Evolutionary conservation across 2,797 vertebrate species (phyloP), one percentile per base, ranked within the genome.

Genomic region (Arrhamphus sclerolepis): DNA sequence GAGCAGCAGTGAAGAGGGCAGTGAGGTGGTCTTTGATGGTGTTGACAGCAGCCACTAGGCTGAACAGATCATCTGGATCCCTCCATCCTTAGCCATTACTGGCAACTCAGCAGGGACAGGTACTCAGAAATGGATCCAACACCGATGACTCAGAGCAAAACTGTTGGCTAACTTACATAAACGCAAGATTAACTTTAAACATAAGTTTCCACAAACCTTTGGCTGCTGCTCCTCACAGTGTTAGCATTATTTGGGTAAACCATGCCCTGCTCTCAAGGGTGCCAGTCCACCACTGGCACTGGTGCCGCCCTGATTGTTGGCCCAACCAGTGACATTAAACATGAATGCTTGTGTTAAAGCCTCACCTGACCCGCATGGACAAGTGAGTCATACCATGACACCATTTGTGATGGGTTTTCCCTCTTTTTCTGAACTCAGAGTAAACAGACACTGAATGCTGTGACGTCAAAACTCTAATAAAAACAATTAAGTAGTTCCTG

Each of bases 241-340:
- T 41, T 31, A 42, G 24, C 46, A 57, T 1, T 40, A 22, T 16
- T 17, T 17, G 5, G 7, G 21, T 4, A 24, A 17, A 41, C 14
- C 9, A 5, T 24, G 16, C 8, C 47, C 19, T 92, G 90, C 60
- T 3, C 62, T n/a, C 82, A 81, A 22, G 88, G 85, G 24, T 92
- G 90, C 76, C 87, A 91, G 67, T 85, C 87, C 58, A 85, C 91
- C 70, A 67, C 89, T 28, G 90, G 91, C 80, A 89, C 90, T 14
- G 90, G 87, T 7, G 91, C 91, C 51, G 91, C 90, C 59, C 29
- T 51, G 56, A 89, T 92, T 5, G 84, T 82, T 34, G 92, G 91
- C 11, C 86, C 91, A 59, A 63, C n/a, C 59, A 55, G 0, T 51
- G 84, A 89, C 46, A 90, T 92, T 72, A 67, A 86, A 81, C 65